Evolutionary conservation across 2,888 invertebrate species (phyloP).

Genomic region (Pteria penguin): DNA sequence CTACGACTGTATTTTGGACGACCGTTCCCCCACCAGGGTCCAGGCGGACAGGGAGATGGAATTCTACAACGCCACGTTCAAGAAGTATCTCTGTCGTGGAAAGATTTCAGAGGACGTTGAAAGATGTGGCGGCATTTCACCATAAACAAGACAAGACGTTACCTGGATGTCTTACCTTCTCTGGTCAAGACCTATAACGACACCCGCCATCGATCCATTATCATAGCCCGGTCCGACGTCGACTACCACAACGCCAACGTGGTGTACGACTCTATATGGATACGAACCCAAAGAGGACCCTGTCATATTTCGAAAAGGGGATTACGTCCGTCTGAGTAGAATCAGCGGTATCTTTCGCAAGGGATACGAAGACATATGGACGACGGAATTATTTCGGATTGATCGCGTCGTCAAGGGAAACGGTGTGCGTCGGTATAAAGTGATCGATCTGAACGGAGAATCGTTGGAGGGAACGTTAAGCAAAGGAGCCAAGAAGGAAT

Average conservation of each 20-base stretch:
- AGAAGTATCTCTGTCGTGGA: too few species aligned
- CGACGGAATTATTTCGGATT: constrained; percentile 45
- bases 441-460: constrained; percentile 36
- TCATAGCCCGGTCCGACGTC: constrained; percentile 20
- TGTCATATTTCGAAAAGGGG: constrained; percentile 26
- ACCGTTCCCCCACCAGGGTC: too few species aligned
- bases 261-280: constrained; percentile 27
- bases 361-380: constrained; percentile 49
- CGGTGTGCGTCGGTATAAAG: neutral
- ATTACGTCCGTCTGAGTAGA: constrained; percentile 41
- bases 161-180: constrained; percentile 18
- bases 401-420: too few species aligned
- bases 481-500: neutral
- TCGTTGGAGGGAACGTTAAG: constrained; percentile 10
- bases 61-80: too few species aligned
- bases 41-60: constrained; percentile 31
- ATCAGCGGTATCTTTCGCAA: constrained; percentile 37
- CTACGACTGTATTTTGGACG: too few species aligned
- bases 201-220: constrained; percentile 26
- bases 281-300: too few species aligned
- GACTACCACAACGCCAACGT: constrained; percentile 30
- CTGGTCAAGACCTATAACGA: constrained; percentile 28
- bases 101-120: too few species aligned
- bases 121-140: constrained; percentile 27
- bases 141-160: constrained; percentile 11